Percentiles rank a stretch among this genome's conserved stretches.
Evolutionary conservation across 2,113 vertebrate genomes (phyloP).

Genomic region (Dromaius novaehollandiae): DNA sequence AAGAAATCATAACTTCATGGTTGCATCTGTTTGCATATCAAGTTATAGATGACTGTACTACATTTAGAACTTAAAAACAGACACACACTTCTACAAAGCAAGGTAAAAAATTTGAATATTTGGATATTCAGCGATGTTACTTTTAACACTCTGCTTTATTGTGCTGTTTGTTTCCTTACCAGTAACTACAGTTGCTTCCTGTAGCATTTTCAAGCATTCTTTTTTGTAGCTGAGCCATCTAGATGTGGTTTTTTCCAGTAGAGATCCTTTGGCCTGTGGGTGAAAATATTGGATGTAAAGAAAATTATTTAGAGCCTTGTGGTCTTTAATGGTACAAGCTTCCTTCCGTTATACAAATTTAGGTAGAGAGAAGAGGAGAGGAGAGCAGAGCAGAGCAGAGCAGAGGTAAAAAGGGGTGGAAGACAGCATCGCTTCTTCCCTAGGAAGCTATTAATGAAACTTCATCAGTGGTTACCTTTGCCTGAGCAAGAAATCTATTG

Average conservation of each 20-base stretch:
- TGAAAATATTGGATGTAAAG: neutral
- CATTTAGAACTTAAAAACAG: neutral
- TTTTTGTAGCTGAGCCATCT: constrained; percentile 86
- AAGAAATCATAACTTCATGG: neutral
- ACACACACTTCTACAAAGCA: neutral
- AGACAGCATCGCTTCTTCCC: neutral
- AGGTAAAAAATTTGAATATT: neutral
- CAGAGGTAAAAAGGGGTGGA: neutral
- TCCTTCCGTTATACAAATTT: neutral
- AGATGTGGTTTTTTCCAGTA: constrained; percentile 82
- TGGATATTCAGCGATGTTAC: neutral
- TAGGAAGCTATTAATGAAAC: neutral
- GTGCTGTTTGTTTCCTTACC: constrained; percentile 72
- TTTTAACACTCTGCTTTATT: neutral
- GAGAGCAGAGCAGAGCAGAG: too few relatives aligned
- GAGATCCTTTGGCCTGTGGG: constrained; percentile 80
- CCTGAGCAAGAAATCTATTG: neutral
- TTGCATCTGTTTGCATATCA: neutral
- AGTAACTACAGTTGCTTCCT: constrained; percentile 36
- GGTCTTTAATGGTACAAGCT: neutral
- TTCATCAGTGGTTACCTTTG: neutral
- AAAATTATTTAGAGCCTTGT: neutral
- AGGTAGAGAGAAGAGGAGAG: neutral
- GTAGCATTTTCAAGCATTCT: constrained; percentile 83
- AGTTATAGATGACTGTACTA: neutral